Percentiles rank a stretch among this genome's conserved stretches.
Conservation (phyloP, 1,140 invertebrate genomes). For the Drosophila arizonae region DNA sequence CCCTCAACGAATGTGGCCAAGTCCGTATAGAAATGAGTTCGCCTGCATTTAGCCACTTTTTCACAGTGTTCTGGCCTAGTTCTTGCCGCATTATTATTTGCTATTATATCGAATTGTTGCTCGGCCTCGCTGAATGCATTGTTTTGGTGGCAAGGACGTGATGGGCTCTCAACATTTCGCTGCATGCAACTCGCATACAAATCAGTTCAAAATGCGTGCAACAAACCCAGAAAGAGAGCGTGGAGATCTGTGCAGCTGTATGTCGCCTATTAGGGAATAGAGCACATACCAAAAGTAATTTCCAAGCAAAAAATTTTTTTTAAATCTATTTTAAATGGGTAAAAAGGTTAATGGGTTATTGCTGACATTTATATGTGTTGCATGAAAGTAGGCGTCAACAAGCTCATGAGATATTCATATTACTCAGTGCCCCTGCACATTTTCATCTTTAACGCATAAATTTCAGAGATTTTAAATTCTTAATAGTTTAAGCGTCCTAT, state of each 20-base stretch:
- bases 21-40: conserved; percentile 17
- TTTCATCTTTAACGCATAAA: too few species aligned
- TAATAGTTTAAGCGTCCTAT: too few species aligned
- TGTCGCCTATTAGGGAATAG: not conserved
- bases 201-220: conserved; percentile 31
- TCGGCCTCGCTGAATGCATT: conserved; percentile 1
- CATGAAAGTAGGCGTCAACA: too few species aligned
- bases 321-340: too few species aligned
- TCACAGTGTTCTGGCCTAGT: conserved; percentile 56
- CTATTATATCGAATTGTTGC: conserved; percentile 57
- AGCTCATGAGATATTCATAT: too few species aligned
- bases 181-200: conserved; percentile 39
- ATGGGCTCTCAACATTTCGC: conserved; percentile 23
- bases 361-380: too few species aligned
- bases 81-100: conserved; percentile 60
- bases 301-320: not conserved
- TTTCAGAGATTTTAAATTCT: too few species aligned
- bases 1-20: conserved; percentile 34
- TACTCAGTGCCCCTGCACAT: too few species aligned
- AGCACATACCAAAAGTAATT: not conserved
- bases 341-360: too few species aligned
- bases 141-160: conserved; percentile 57
- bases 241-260: conserved; percentile 6
- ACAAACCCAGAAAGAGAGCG: conserved; percentile 3
- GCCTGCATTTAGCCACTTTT: conserved; percentile 51